A percentile compares a stretch with the other conserved stretches of the same genome.
Evolutionary conservation across 1,140 invertebrate genomes (phyloP).

Genomic region (Drosophila mayri): DNA sequence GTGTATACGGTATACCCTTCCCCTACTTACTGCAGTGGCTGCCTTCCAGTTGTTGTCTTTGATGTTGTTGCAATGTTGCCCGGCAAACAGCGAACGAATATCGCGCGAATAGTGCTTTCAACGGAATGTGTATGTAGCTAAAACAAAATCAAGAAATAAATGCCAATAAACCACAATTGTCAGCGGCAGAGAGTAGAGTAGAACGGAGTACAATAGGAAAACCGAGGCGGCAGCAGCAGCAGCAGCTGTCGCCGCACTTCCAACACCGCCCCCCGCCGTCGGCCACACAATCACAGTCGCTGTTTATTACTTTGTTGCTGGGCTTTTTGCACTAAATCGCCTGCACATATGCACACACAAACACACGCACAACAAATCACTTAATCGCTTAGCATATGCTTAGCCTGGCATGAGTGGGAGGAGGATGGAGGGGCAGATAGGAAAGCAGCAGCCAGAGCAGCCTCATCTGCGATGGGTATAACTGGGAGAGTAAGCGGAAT

Average conservation of each 20-base stretch:
- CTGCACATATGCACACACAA: constrained; percentile 25
- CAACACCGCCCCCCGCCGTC: neutral
- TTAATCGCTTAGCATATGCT: constrained; percentile 35
- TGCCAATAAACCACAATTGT: constrained; percentile 29
- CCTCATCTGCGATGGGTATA: constrained; percentile 3
- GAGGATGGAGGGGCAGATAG: neutral
- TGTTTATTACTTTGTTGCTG: constrained; percentile 47
- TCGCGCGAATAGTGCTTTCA: constrained; percentile 16
- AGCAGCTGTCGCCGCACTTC: constrained; percentile 23
- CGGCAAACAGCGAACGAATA: constrained; percentile 35
- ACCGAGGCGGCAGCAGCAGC: constrained; percentile 26
- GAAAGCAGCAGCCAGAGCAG: constrained; percentile 13
- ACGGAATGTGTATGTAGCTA: constrained; percentile 67
- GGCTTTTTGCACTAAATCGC: constrained; percentile 31
- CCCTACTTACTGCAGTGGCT: constrained; percentile 33
- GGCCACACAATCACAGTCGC: constrained; percentile 38
- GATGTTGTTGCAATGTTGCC: constrained; percentile 39
- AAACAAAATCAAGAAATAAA: constrained; percentile 55
- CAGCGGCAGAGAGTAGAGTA: constrained; percentile 6
- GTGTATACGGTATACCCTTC: neutral
- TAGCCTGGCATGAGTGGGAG: constrained; percentile 6
- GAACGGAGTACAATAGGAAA: constrained; percentile 20
- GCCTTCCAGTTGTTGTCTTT: constrained; percentile 42
- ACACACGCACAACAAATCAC: constrained; percentile 19
- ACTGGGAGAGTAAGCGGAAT: constrained; percentile 13